Percentiles rank a stretch among this genome's conserved stretches.
phyloP scores from a whole-genome alignment of 2,888 invertebrate genomes.

The Bugula neritina region DNA sequence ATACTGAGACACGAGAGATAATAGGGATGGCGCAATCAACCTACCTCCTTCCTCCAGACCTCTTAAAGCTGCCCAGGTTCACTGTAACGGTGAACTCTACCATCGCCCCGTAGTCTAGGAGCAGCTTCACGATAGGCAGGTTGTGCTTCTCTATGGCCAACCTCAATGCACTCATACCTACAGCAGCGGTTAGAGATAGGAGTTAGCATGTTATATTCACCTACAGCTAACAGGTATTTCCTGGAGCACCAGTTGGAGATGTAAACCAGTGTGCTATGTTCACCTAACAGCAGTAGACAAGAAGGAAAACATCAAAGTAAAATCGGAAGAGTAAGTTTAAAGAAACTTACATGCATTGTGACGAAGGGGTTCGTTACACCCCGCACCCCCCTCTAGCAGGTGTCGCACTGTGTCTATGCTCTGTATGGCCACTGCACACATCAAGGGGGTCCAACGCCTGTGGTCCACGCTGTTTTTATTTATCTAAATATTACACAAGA shows the following conservation, averaged over 20 bases:
- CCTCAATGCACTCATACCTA: slow-evolving; percentile 24
- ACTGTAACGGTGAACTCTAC: slow-evolving; percentile 26
- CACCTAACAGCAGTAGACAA: too few relatives aligned
- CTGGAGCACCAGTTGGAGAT: too few relatives aligned
- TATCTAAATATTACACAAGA: neutral
- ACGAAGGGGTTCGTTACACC: slow-evolving; percentile 16
- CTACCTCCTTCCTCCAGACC: neutral
- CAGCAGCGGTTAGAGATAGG: neutral
- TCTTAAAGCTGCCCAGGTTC: slow-evolving; percentile 10
- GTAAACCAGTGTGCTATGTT: too few relatives aligned
- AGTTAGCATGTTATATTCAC: too few relatives aligned
- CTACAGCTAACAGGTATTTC: too few relatives aligned
- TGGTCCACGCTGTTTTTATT: slow-evolving; percentile 21
- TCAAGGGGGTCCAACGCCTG: slow-evolving; percentile 20
- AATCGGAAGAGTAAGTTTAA: too few relatives aligned
- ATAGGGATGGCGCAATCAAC: too few relatives aligned
- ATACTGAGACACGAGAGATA: too few relatives aligned
- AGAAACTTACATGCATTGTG: slow-evolving; percentile 19
- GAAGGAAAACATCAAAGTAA: too few relatives aligned
- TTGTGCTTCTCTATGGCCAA: slow-evolving; percentile 26
- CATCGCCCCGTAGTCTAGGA: slow-evolving; percentile 15
- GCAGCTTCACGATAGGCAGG: slow-evolving; percentile 16
- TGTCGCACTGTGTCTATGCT: neutral
- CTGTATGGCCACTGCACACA: slow-evolving; percentile 27
- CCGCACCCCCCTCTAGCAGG: neutral